Evolutionary conservation across 2,113 vertebrate genomes (phyloP), one percentile per base, ranked within the genome.

Genomic region (Lathamus discolor): DNA sequence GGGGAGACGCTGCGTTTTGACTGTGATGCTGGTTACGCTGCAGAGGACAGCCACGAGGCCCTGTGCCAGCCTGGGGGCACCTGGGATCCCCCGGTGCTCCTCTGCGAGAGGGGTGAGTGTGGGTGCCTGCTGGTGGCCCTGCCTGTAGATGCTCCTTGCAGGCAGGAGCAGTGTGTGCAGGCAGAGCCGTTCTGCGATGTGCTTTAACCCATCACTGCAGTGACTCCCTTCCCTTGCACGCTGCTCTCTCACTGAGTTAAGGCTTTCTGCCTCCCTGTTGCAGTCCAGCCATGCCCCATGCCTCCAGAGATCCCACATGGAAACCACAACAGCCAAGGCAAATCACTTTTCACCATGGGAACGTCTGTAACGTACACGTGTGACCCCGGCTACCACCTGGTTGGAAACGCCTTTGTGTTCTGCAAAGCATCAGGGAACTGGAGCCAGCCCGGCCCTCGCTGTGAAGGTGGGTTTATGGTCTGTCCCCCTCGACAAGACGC

Each of bases 1-100:
- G 95, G 95, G 13, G 91, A 94, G 12, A 68, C 6, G 2, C 89
- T 96, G 6, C 31, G 0, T 3, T 62, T 96, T 3, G 7, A 1
- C 51, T 96, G 95, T 0, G 0, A 83, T 0, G 0, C 17, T 0
- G 93, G 76, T 14, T 72, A 86, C 0, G 4, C 55, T 0, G 2
- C 84, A 22, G 86, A 92, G 20, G 31, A 0, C 74, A 2, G 8
- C 7, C 9, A 61, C 0, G 33, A 87, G 86, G 1, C 18, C 24
- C 74, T 0, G 74, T 96, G 95, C 86, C 82, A 61, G 49, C 91
- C 88, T 0, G 95, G 95, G 35, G 95, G 95, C 0, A 18, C 1
- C n/a, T 96, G 95, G 95, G 64, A 96, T 13, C 95, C 91, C 0
- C 73, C 82, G 0, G 5, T 1, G 64, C 93, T 68, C 10, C 1